These are phyloP conservation scores for Clinocottus analis DNA, from an alignment of 2,113 vertebrate species.

Conservation along the genomic window DNA sequence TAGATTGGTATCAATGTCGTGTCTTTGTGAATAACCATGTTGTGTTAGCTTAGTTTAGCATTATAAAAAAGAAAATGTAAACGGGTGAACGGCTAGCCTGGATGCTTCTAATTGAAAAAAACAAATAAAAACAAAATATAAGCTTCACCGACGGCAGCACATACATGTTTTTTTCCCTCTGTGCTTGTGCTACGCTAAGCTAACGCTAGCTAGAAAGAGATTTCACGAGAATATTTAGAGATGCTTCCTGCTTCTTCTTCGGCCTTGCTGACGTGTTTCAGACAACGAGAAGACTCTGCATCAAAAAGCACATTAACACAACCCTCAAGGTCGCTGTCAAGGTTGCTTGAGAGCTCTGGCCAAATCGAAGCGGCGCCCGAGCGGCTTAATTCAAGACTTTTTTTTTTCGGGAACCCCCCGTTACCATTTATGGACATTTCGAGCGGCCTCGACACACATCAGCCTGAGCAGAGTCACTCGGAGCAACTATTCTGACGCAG, in stretches of 20 bases:
- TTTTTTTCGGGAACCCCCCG: background rate
- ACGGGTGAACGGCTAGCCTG: background rate
- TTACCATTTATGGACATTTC: conserved; percentile 59
- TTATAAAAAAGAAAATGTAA: too few relatives aligned
- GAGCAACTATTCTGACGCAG: background rate
- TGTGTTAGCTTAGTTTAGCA: background rate
- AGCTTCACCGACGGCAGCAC: too few relatives aligned
- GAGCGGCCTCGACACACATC: background rate
- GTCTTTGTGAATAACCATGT: too few relatives aligned
- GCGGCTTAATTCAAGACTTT: background rate
- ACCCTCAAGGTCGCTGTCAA: conserved; percentile 27
- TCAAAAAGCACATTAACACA: background rate
- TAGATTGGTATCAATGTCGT: background rate
- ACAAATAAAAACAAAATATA: too few relatives aligned
- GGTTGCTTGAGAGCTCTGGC: background rate
- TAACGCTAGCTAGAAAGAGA: background rate
- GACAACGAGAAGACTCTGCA: too few relatives aligned
- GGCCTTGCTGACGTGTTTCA: too few relatives aligned
- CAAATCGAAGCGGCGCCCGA: conserved; percentile 4
- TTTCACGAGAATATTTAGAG: background rate
- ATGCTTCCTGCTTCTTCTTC: background rate
- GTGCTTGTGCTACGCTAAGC: background rate
- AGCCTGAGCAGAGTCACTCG: background rate
- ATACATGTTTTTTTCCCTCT: background rate
- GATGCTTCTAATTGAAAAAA: background rate